Conservation (phyloP, 1,140 invertebrate species). For the Drosophila lacteicornis region DNA sequence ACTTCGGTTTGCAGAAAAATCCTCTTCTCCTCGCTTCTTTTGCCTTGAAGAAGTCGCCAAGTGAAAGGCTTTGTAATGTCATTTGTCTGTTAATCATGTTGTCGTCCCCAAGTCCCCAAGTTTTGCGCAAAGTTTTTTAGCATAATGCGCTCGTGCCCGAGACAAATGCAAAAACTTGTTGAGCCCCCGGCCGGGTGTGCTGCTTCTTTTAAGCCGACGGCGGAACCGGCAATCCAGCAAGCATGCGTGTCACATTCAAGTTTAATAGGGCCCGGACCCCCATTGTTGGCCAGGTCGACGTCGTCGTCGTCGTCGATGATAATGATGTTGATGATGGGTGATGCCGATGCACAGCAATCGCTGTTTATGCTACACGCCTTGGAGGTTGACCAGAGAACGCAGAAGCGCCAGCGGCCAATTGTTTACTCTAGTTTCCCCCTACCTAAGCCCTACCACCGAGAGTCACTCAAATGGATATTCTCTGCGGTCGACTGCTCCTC, state of each 20-base stretch:
- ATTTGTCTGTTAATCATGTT: constrained; percentile 83
- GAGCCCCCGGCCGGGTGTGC: constrained; percentile 37
- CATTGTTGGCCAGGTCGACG: constrained; percentile 38
- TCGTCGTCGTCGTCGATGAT: constrained; percentile 15
- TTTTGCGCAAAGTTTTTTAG: constrained; percentile 67
- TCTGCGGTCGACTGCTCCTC: constrained; percentile 41
- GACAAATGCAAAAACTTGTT: constrained; percentile 76
- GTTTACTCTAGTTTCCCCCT: constrained; percentile 28
- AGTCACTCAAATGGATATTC: constrained; percentile 68
- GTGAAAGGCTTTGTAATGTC: constrained; percentile 82
- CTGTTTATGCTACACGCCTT: constrained; percentile 44
- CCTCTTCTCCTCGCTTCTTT: neutral
- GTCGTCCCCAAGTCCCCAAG: constrained; percentile 75
- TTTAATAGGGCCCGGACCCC: constrained; percentile 53
- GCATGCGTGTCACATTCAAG: constrained; percentile 76
- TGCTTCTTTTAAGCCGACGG: neutral
- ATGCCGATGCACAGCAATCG: constrained; percentile 22
- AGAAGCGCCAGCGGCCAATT: constrained; percentile 31
- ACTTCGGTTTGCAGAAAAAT: neutral
- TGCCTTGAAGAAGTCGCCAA: constrained; percentile 53
- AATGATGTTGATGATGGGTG: constrained; percentile 11
- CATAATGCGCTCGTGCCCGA: constrained; percentile 76
- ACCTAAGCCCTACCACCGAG: constrained; percentile 20
- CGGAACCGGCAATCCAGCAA: constrained; percentile 20
- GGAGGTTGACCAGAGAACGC: constrained; percentile 18